Evolutionary conservation across 1,140 invertebrate genomes (phyloP).

Genomic region (Heliconius hewitsoni): DNA sequence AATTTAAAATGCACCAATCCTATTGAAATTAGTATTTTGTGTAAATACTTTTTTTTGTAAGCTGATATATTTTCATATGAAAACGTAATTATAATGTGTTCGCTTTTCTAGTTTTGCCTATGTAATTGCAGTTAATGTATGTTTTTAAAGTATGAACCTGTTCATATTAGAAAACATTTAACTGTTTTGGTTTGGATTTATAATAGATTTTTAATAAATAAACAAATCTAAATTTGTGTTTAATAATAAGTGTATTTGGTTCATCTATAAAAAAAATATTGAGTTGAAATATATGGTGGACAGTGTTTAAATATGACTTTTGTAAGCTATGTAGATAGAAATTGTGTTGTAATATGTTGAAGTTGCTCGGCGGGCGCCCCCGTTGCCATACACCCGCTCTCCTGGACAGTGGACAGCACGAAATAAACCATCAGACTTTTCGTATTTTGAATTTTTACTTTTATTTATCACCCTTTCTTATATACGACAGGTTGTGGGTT

Average conservation of each 20-base stretch:
- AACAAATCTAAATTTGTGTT: background rate
- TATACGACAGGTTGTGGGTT: too few species aligned
- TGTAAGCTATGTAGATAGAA: background rate
- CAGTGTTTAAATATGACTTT: background rate
- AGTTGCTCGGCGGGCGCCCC: constrained; percentile 15
- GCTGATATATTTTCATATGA: background rate
- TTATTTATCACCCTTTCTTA: constrained; percentile 12
- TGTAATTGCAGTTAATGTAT: background rate
- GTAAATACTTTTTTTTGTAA: constrained; percentile 7
- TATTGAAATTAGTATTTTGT: background rate
- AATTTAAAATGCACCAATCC: background rate
- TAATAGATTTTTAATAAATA: too few species aligned
- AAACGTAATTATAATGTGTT: background rate
- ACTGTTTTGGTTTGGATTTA: too few species aligned
- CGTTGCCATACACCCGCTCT: constrained; percentile 45
- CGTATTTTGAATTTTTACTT: constrained; percentile 63
- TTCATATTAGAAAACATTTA: background rate
- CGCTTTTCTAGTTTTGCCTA: background rate
- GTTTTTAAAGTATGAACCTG: background rate
- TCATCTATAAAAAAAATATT: background rate
- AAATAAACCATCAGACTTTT: constrained; percentile 69
- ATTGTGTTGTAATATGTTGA: background rate
- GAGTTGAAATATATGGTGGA: background rate
- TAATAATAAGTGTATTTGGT: background rate
- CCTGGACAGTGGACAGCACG: constrained; percentile 63